Evolutionary conservation across 1,140 invertebrate genomes (phyloP), one percentile per base, ranked within the genome.

Genomic region (Stegodyphus mimosarum): DNA sequence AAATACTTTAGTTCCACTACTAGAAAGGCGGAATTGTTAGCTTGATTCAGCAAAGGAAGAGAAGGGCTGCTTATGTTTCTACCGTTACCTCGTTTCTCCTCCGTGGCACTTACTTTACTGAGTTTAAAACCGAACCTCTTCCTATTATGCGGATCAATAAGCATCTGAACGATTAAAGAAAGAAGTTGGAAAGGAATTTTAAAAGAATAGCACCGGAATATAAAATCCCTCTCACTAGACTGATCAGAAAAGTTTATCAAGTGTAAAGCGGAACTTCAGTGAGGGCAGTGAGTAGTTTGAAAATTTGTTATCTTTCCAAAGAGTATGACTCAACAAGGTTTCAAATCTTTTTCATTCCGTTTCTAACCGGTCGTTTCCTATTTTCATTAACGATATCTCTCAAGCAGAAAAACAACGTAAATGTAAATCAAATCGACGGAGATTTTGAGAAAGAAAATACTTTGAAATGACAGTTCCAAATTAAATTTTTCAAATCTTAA

Each of bases 1-100:
- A 84, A 84, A 84, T 84, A 84, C 83, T 77, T 84, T 84, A 55
- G 64, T 52, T 84, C 66, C 80, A 83, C 80, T 74, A 66, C 71
- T 70, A 60, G 71, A 18, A 74, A 66, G 55, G 66, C 60, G 52
- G 80, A 55, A 74, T 52, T 83, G 80, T 73, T 50, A 50, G 51
- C 69, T 74, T 83, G 70, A 66, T 33, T 33, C 33, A 33, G 33
- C 33, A 33, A 33, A 33, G 33, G 33, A 33, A 33, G 33, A 33
- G 33, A 60, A 15, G 55, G 15, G 15, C 9, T 11, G 55, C 55
- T 9, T 60, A 11, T 60, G 55, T 15, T 15, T 60, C 9, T 60
- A 60, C 55, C 15, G 9, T 11, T 15, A 60, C 9, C 15, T 60
- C 15, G 9, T 60, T 60, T 60, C 55, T 9, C 15, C 5, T 60